Evolutionary conservation across 2,888 invertebrate genomes (phyloP).

Genomic region (Polyommatus iphigenia): DNA sequence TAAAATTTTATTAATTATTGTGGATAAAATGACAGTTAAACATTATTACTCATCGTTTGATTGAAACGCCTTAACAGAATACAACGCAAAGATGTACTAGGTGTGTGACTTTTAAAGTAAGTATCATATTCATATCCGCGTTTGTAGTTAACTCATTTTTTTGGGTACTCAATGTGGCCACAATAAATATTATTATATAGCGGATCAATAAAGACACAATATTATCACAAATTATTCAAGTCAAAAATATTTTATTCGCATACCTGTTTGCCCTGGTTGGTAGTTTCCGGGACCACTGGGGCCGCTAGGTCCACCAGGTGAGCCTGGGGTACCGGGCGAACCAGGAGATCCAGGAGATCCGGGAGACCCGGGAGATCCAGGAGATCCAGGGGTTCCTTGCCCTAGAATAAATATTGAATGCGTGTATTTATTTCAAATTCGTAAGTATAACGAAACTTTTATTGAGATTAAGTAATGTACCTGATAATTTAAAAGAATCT

Average conservation of each 20-base stretch:
- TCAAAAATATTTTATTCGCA: slow-evolving; percentile 1
- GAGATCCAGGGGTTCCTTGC: slow-evolving; percentile 33
- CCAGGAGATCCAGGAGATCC: too few species aligned
- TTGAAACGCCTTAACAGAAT: too few species aligned
- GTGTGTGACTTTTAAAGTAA: too few species aligned
- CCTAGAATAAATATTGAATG: not conserved
- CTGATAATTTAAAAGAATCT: too few species aligned
- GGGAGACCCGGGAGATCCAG: slow-evolving; percentile 44
- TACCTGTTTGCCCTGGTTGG: slow-evolving; percentile 42
- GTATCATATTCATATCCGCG: too few species aligned
- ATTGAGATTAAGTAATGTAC: too few species aligned
- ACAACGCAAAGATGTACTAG: too few species aligned
- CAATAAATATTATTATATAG: not conserved
- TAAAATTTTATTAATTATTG: too few species aligned
- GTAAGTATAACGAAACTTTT: not conserved
- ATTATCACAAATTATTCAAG: too few species aligned
- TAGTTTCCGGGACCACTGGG: slow-evolving; percentile 44
- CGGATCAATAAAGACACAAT: not conserved
- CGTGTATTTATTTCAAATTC: not conserved
- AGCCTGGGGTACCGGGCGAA: slow-evolving; percentile 40
- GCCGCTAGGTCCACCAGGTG: slow-evolving; percentile 35
- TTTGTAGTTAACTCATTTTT: too few species aligned
- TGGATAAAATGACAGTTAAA: too few species aligned
- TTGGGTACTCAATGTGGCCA: too few species aligned
- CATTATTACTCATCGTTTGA: not conserved